Evolutionary conservation across 2,797 vertebrate genomes (phyloP).

Genomic region (Neopelma chrysocephalum): DNA sequence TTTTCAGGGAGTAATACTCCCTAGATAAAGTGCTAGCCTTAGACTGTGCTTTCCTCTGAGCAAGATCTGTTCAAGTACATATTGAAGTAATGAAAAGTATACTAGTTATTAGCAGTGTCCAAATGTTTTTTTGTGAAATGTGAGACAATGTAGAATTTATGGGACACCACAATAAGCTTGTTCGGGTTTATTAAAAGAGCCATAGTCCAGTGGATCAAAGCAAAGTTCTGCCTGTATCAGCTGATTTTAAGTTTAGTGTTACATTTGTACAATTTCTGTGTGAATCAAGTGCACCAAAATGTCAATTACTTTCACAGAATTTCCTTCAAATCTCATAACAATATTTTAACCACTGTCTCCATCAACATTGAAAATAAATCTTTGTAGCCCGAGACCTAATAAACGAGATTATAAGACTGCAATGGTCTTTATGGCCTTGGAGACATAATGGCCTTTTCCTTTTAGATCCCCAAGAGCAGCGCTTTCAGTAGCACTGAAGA

Average conservation of each 20-base stretch:
- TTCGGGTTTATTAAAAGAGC: neutral
- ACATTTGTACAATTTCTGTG: neutral
- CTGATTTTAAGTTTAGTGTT: neutral
- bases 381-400: neutral
- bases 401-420: neutral
- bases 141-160: neutral
- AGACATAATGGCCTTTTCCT: neutral
- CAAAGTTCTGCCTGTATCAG: neutral
- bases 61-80: neutral
- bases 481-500: neutral
- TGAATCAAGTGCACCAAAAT: neutral
- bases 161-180: neutral
- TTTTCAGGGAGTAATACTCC: neutral
- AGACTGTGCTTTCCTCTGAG: neutral
- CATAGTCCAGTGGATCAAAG: neutral
- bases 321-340: neutral
- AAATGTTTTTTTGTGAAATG: neutral
- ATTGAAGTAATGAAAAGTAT: neutral
- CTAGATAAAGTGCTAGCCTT: neutral
- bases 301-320: neutral
- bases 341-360: neutral
- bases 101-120: neutral
- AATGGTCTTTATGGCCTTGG: neutral
- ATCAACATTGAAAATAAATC: neutral
- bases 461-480: neutral